Conservation (phyloP, 1,140 invertebrate genomes). For the Steinernema khuongi region DNA sequence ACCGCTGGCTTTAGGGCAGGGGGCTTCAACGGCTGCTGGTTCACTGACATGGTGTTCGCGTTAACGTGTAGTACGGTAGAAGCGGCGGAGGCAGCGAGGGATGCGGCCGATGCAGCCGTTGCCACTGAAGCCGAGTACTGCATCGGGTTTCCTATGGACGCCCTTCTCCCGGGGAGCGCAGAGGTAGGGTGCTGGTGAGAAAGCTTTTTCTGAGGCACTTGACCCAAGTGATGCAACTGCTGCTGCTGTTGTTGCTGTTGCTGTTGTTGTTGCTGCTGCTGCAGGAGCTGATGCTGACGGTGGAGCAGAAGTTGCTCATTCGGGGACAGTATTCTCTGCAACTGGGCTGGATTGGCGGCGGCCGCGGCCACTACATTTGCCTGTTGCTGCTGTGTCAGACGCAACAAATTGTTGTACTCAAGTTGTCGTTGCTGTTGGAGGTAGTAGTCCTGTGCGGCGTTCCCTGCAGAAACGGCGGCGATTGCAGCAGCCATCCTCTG, state of each 20-base stretch:
- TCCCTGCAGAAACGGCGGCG: neutral
- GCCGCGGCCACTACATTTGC: neutral
- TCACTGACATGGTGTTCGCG: constrained; percentile 8
- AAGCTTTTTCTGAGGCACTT: neutral
- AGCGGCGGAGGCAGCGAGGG: neutral
- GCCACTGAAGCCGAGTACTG: neutral
- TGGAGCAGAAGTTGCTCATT: constrained; percentile 7
- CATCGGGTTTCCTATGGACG: neutral
- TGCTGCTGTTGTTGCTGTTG: constrained; percentile 1
- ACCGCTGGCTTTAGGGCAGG: neutral
- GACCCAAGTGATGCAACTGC: neutral
- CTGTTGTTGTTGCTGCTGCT: neutral
- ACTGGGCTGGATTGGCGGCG: neutral
- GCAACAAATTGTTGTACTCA: neutral
- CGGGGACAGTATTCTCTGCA: neutral
- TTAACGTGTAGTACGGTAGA: constrained; percentile 5
- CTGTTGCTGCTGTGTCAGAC: neutral
- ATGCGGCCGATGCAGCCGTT: neutral
- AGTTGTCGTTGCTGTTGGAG: neutral
- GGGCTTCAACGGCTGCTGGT: too few species aligned
- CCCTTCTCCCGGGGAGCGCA: neutral
- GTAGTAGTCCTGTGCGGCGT: constrained; percentile 6
- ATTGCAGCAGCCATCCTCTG: constrained; percentile 3
- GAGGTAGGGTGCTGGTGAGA: neutral
- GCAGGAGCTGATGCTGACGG: neutral